Conservation (phyloP, 1,140 invertebrate species). For the Leptopilina boulardi region DNA sequence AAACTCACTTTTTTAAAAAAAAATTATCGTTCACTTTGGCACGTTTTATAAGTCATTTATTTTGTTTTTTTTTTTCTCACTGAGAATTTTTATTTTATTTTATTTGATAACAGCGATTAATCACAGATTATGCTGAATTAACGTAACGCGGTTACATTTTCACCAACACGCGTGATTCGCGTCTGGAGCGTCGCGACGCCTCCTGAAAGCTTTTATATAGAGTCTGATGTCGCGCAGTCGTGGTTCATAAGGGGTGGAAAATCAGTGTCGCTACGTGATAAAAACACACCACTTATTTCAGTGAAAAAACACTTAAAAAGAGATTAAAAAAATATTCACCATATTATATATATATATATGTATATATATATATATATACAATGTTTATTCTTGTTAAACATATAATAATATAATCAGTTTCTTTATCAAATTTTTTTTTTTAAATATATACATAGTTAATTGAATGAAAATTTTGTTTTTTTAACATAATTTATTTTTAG, state of each 20-base stretch:
- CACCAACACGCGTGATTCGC: conserved; percentile 67
- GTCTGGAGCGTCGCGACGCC: conserved; percentile 70
- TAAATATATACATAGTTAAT: too few relatives aligned
- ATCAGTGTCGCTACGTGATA: conserved; percentile 49
- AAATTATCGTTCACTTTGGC: not conserved
- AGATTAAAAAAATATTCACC: conserved; percentile 35
- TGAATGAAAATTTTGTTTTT: too few relatives aligned
- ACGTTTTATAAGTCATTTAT: conserved; percentile 1
- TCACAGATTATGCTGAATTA: conserved; percentile 33
- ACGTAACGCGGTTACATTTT: conserved; percentile 64
- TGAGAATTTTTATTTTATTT: not conserved
- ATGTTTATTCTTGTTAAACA: too few relatives aligned
- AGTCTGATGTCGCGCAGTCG: conserved; percentile 65
- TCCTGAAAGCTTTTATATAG: conserved; percentile 69
- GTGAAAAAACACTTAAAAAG: conserved; percentile 39
- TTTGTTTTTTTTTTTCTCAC: not conserved
- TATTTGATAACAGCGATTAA: not conserved
- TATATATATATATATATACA: too few relatives aligned
- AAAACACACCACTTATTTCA: conserved; percentile 45
- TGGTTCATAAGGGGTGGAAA: conserved; percentile 53
- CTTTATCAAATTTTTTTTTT: too few relatives aligned
- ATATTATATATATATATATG: conserved; percentile 32
- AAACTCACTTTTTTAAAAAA: not conserved
- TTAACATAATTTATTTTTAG: too few relatives aligned
- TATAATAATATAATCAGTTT: too few relatives aligned